phyloP scores from a whole-genome alignment of 2,113 vertebrate species.

The Cranoglanis bouderius region DNA sequence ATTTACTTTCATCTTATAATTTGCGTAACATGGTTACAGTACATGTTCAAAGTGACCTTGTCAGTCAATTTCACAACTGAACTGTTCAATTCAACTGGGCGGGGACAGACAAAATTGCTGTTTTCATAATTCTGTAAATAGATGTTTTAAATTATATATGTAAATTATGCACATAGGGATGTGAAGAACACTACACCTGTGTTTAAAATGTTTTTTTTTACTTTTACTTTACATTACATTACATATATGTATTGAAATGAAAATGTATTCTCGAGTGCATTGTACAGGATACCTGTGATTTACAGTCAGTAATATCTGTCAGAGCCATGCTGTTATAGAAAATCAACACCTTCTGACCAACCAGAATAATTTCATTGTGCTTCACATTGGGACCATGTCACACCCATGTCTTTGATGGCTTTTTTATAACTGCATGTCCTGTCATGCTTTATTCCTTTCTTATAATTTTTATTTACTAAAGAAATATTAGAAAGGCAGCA shows the following conservation, averaged over 20 bases:
- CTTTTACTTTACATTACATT: background rate
- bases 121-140: background rate
- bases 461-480: background rate
- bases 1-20: no score
- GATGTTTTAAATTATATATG: background rate
- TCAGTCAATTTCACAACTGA: no score
- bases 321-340: background rate
- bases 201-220: background rate
- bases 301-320: background rate
- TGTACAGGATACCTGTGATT: background rate
- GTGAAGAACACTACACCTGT: background rate
- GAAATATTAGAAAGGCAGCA: slow-evolving; percentile 5
- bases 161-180: background rate
- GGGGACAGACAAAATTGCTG: background rate
- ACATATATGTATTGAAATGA: background rate
- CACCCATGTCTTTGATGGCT: background rate
- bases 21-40: no score
- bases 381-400: background rate
- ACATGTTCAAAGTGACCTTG: no score
- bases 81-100: no score
- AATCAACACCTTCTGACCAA: background rate
- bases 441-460: background rate
- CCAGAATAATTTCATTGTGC: background rate
- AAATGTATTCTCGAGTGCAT: background rate
- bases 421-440: background rate